Percentiles rank a stretch among this genome's conserved stretches.
phyloP scores from a whole-genome alignment of 2,797 vertebrate species.

The Xerus rutilus region DNA sequence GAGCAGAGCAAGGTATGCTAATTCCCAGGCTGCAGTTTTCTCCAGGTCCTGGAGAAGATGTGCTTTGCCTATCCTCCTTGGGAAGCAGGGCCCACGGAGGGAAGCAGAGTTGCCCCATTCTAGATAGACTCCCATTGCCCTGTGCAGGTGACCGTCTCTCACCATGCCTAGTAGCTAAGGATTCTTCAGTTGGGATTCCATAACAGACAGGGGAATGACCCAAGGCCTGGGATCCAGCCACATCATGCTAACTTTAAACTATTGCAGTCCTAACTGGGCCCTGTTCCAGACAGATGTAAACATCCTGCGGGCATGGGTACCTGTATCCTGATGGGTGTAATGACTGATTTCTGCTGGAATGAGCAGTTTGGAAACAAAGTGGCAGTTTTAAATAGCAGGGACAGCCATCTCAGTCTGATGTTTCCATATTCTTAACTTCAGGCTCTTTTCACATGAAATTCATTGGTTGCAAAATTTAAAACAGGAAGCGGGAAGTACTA shows the following conservation, averaged over 20 bases:
- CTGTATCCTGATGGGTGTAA: neutral
- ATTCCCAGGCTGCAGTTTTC: neutral
- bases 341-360: neutral
- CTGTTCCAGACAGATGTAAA: neutral
- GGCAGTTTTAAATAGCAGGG: neutral
- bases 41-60: neutral
- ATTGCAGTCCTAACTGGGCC: neutral
- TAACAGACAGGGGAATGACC: neutral
- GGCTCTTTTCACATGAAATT: neutral
- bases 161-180: neutral
- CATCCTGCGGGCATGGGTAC: too few relatives aligned
- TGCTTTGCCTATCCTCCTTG: accelerated
- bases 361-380: neutral
- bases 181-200: neutral
- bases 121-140: neutral
- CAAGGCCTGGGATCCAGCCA: neutral
- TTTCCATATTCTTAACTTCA: neutral
- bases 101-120: neutral
- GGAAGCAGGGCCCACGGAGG: neutral
- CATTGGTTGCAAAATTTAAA: conserved; percentile 3
- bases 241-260: neutral
- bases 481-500: neutral
- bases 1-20: neutral
- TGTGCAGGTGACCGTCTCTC: neutral
- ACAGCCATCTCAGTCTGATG: neutral